phyloP scores from a whole-genome alignment of 2,113 vertebrate species.

The Tetrax tetrax region DNA sequence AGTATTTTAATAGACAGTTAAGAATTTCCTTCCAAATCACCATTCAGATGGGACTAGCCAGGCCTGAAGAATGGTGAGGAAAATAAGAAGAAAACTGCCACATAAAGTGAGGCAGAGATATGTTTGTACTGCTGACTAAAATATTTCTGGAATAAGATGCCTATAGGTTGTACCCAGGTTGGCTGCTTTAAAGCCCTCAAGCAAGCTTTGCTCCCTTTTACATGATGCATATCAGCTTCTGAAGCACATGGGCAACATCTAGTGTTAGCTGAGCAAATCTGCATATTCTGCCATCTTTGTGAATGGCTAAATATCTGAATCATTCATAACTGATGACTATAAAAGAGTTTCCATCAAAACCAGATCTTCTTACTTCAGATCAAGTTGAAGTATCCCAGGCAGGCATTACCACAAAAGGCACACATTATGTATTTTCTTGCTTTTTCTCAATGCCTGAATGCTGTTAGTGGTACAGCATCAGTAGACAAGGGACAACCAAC shows the following conservation, averaged over 20 bases:
- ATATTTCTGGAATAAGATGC: neutral
- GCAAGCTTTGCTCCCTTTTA: neutral
- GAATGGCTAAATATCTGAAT: neutral
- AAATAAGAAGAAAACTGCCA: neutral
- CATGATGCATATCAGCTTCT: neutral
- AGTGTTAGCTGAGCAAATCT: neutral
- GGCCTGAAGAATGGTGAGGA: neutral
- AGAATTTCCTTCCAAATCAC: neutral
- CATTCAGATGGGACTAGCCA: neutral
- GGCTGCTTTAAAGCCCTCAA: neutral
- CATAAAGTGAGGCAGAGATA: neutral
- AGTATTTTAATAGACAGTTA: neutral
- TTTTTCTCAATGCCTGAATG: neutral
- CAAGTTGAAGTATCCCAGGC: neutral
- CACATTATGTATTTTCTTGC: neutral
- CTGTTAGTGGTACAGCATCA: neutral
- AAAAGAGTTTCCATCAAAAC: neutral
- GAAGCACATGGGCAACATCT: constrained; percentile 17
- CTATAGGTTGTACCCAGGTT: neutral
- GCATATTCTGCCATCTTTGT: fast-evolving
- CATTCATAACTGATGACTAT: neutral
- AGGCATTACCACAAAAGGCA: neutral
- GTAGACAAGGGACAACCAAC: too few species aligned
- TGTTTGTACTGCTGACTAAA: neutral
- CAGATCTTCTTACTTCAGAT: too few species aligned